Base-by-base conservation (phyloP, 92 coral and sea anemone species). In the Actinostola sp. region DNA sequence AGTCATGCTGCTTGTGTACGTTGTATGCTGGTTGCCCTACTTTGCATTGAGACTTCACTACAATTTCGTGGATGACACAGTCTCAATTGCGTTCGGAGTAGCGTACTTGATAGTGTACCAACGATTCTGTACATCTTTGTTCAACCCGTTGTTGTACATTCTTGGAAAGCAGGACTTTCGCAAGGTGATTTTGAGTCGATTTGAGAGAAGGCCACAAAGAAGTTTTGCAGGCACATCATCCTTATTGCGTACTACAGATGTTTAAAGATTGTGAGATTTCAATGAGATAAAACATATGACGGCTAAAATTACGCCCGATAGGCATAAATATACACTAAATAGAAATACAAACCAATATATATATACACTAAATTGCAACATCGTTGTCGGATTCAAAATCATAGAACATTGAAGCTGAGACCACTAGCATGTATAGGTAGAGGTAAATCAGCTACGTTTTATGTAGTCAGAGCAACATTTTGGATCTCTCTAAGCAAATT, bases 121-220 rank as follows among this genome's bases (percentile, higher is more conserved):
- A 55, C 63, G 93, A 23, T 71, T 79, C 44, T 39, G 70, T 29
- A 63, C 89, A 0, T 80, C 90, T 21, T 26, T 89, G n/a, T 80
- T 89, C 43, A 89, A 89, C 62, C 94, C 94, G 0, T 27, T 87
- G 34, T 54, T 89, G 51, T 89, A 84, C 26, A 81, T 85, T 24
- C 68, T 84, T 17, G 90, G 94, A 11, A 89, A 89, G 71, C 90
- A 83, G 35, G 94, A 89, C 44, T 89, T 89, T 41, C 79, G 94
- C 14, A 85, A 81, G 51, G 75, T 81, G 15, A 27, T 75, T 8
- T 63, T 43, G 16, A 56, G 41, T 25, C 36, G 64, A 27, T 75
- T 63, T 29, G 81, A 75, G 41, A 42, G 73, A 38, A 75, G 81
- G 24, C 72, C 61, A 27, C 54, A 19, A 6, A 29, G 81, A 26